A percentile compares a stretch with the other conserved stretches of the same genome.
Conservation (phyloP, 2,113 vertebrate species). For the Semicossyphus pulcher region DNA sequence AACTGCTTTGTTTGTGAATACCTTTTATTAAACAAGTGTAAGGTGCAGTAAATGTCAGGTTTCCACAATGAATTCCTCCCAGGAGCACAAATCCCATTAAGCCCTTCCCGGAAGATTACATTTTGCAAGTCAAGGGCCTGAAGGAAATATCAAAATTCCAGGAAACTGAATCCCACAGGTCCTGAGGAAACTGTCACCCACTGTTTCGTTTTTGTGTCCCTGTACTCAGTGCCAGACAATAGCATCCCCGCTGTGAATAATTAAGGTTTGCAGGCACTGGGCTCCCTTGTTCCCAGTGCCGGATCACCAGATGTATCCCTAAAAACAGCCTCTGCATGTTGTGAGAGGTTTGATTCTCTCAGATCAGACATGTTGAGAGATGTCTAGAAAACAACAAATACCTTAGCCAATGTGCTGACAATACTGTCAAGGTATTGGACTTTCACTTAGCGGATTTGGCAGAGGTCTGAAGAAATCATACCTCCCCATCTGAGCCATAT, state of each 20-base stretch:
- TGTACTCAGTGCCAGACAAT: constrained; percentile 51
- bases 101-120: constrained; percentile 50
- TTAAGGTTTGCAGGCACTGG: constrained; percentile 47
- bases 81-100: constrained; percentile 57
- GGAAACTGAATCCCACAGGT: constrained; percentile 42
- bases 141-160: constrained; percentile 60
- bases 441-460: constrained; percentile 24
- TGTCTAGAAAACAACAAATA: constrained; percentile 14
- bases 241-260: constrained; percentile 63
- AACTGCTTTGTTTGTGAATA: constrained; percentile 57
- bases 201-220: constrained; percentile 60
- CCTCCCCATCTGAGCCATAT: neutral
- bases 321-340: constrained; percentile 2
- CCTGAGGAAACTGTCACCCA: constrained; percentile 53
- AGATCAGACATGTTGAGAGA: constrained; percentile 36
- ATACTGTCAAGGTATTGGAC: constrained; percentile 23
- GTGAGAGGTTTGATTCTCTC: constrained; percentile 14
- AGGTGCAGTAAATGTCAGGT: constrained; percentile 63
- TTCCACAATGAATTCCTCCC: constrained; percentile 59
- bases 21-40: constrained; percentile 54
- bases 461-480: constrained; percentile 12
- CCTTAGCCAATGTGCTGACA: no score
- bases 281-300: constrained; percentile 14
- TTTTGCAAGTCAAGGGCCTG: constrained; percentile 36
- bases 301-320: neutral